phyloP scores from a whole-genome alignment of 1,140 invertebrate species.

The Ceratina calcarata region DNA sequence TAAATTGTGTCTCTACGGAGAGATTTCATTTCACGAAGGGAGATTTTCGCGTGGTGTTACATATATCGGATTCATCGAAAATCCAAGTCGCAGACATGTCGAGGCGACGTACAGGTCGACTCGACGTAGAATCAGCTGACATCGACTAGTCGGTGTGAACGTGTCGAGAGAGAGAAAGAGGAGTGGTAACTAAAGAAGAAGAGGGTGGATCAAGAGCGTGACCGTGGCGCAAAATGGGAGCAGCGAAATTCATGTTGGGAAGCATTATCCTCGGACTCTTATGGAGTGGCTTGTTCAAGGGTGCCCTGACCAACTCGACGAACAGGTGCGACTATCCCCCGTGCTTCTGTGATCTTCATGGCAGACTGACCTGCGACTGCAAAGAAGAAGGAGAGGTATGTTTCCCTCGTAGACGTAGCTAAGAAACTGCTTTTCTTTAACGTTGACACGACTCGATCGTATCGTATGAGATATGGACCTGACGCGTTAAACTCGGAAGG shows the following conservation, averaged over 20 bases:
- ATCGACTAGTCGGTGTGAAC: conserved; percentile 23
- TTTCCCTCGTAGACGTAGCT: conserved; percentile 33
- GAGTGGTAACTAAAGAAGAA: not conserved
- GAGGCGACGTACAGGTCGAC: conserved; percentile 48
- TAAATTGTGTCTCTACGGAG: not conserved
- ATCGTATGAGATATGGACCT: not conserved
- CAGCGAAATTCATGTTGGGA: conserved; percentile 72
- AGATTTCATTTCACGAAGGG: not conserved
- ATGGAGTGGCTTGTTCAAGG: conserved; percentile 69
- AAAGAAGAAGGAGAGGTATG: conserved; percentile 80
- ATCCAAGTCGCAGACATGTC: conserved; percentile 52
- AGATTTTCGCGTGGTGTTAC: not conserved
- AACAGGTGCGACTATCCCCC: conserved; percentile 81
- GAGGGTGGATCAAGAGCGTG: conserved; percentile 36
- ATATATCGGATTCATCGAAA: conserved; percentile 13
- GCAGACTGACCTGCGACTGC: conserved; percentile 82
- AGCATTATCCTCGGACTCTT: conserved; percentile 75
- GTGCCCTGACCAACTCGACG: conserved; percentile 73
- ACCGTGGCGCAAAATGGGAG: conserved; percentile 68
- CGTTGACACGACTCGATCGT: not conserved
- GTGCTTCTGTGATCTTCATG: conserved; percentile 82
- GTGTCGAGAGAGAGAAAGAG: not conserved
- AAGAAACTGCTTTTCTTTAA: not conserved
- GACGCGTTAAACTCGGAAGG: not conserved
- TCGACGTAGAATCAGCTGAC: conserved; percentile 47